Evolutionary conservation across 1,140 invertebrate species (phyloP).

Genomic region (Caenorhabditis elegans): WBcel235 BX284605.5:14979001-14979500

Average conservation of each 20-base stretch:
- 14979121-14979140: not conserved
- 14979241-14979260: not conserved
- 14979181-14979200: not conserved
- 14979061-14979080: not conserved
- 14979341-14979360: not conserved
- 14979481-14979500: too few species aligned
- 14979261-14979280: not conserved
- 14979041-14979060: not conserved
- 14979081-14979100: not conserved
- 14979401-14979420: constrained; percentile 14
- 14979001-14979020: not conserved
- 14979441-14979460: not conserved
- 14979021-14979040: not conserved
- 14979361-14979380: not conserved
- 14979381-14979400: not conserved
- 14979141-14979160: not conserved
- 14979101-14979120: not conserved
- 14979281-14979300: not conserved
- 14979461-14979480: not conserved
- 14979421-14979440: constrained; percentile 14
- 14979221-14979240: not conserved
- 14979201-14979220: not conserved
- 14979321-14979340: not conserved
- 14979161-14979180: not conserved
- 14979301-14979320: not conserved